phyloP scores from a whole-genome alignment of 2,888 invertebrate species.

The Linyphia triangularis region DNA sequence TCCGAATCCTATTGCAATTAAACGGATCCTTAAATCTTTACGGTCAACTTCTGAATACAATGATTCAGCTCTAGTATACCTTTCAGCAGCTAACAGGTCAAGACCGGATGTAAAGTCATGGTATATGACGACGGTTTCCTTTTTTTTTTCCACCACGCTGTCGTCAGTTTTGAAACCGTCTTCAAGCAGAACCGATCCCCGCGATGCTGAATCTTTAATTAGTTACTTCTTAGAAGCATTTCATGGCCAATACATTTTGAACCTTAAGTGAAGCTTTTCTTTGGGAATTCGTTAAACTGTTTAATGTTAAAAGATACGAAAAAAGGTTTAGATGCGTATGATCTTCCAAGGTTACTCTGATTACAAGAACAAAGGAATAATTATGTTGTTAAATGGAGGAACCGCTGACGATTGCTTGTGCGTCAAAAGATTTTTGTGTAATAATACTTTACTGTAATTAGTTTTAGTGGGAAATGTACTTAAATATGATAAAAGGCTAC shows the following conservation, averaged over 20 bases:
- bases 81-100: conserved; percentile 26
- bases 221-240: conserved; percentile 19
- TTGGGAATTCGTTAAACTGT: no score
- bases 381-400: no score
- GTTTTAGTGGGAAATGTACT: no score
- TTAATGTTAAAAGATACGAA: no score
- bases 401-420: no score
- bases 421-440: no score
- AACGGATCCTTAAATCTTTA: background rate
- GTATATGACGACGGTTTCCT: conserved; percentile 66
- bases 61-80: background rate
- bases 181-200: conserved; percentile 53
- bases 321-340: no score
- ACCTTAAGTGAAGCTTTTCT: background rate
- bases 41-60: conserved; percentile 19
- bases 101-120: conserved; percentile 70
- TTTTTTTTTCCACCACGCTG: conserved; percentile 46
- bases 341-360: no score
- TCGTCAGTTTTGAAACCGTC: conserved; percentile 44
- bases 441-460: no score
- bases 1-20: background rate
- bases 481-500: no score
- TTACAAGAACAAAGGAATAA: no score
- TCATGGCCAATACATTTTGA: conserved; percentile 35
- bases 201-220: conserved; percentile 51